phyloP scores from a whole-genome alignment of 2,797 vertebrate genomes.

The Melanotaenia parkinsoni region DNA sequence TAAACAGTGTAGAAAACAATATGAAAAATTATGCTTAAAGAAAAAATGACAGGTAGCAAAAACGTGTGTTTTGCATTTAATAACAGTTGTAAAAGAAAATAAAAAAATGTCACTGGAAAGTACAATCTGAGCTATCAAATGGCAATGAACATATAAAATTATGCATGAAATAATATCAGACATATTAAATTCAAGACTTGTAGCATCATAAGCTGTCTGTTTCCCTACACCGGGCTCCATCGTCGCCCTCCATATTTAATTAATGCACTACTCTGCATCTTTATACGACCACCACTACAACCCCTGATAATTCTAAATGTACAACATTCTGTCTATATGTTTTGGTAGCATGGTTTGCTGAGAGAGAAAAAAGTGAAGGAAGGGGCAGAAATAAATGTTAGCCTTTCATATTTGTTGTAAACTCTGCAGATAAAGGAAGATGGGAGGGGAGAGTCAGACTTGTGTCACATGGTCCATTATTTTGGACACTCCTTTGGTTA shows the following conservation, averaged over 20 bases:
- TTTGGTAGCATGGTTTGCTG: constrained; percentile 33
- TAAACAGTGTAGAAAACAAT: constrained; percentile 50
- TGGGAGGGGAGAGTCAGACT: constrained; percentile 51
- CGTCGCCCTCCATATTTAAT: constrained; percentile 31
- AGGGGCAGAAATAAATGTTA: constrained; percentile 44
- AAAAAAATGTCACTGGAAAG: constrained; percentile 54
- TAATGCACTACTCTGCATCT: constrained; percentile 53
- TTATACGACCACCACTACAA: constrained; percentile 32
- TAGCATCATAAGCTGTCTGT: constrained; percentile 65
- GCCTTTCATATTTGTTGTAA: constrained; percentile 60
- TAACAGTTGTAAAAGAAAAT: constrained; percentile 36
- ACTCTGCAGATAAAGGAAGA: constrained; percentile 55
- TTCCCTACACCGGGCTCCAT: constrained; percentile 46
- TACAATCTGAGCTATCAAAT: constrained; percentile 60
- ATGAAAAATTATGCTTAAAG: constrained; percentile 46
- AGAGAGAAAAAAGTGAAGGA: constrained; percentile 42
- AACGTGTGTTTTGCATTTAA: constrained; percentile 37
- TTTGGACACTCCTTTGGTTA: constrained; percentile 80
- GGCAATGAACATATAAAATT: constrained; percentile 50
- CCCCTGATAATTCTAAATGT: constrained; percentile 55
- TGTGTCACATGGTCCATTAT: constrained; percentile 68
- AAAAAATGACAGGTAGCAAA: constrained; percentile 49
- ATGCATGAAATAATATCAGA: constrained; percentile 63
- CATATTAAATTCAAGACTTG: constrained; percentile 56
- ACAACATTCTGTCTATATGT: constrained; percentile 56